Evolutionary conservation across 1,140 invertebrate species (phyloP).

Genomic region (Pseudobourletiella spinata): DNA sequence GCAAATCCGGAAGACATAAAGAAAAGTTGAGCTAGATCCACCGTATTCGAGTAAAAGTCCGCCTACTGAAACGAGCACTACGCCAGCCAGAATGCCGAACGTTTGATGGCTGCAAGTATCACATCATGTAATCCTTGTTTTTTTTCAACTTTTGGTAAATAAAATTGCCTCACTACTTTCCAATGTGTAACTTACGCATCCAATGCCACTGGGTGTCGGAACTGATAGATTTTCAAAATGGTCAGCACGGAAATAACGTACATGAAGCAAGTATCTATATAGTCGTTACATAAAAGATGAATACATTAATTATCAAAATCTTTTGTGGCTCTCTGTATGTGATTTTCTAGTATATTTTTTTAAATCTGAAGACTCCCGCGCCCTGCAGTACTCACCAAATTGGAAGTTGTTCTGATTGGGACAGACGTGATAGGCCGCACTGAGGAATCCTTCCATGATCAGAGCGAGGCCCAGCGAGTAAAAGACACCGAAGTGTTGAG

Average conservation of each 20-base stretch:
- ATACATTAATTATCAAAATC: background rate
- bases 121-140: too few relatives aligned
- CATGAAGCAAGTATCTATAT: slow-evolving; percentile 56
- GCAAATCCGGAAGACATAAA: slow-evolving; percentile 13
- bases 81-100: slow-evolving; percentile 26
- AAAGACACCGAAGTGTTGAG: slow-evolving; percentile 79
- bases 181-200: slow-evolving; percentile 40
- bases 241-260: slow-evolving; percentile 51
- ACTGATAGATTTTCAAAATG: slow-evolving; percentile 53
- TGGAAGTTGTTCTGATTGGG: slow-evolving; percentile 83
- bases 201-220: slow-evolving; percentile 48
- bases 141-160: too few relatives aligned
- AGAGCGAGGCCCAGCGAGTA: slow-evolving; percentile 70
- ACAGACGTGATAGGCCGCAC: slow-evolving; percentile 78
- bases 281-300: slow-evolving; percentile 2
- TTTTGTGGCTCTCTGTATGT: background rate
- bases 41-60: slow-evolving; percentile 28
- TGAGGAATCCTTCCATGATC: slow-evolving; percentile 77
- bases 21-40: background rate
- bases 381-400: slow-evolving; percentile 79
- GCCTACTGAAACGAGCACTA: slow-evolving; percentile 19
- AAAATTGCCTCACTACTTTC: too few relatives aligned
- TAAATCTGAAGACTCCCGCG: too few relatives aligned
- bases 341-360: too few relatives aligned
- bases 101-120: slow-evolving; percentile 20